Evolutionary conservation across 2,797 vertebrate species (phyloP), one percentile per base, ranked within the genome.

Genomic region (Rousettus madagascariensis): DNA sequence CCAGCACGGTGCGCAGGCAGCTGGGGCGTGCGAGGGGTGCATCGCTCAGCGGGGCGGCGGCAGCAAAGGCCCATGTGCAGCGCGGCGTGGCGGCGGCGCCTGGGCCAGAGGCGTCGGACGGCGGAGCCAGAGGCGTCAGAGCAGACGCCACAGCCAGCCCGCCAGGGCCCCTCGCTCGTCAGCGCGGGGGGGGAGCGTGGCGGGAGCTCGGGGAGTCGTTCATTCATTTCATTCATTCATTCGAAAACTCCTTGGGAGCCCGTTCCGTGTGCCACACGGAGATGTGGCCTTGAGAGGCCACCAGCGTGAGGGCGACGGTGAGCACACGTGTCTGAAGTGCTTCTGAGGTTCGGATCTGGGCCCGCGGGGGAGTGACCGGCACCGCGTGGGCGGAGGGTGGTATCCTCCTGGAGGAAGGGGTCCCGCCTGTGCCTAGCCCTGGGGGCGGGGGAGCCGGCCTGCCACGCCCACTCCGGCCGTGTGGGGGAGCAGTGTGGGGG

Each of bases 151-250:
- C 26, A 0, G 43, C 26, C 0, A 0, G 57, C 69, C 72, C 26
- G 5, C 0, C 38, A 33, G 89, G 82, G 0, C 49, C 4, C 4
- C 0, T 24, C 33, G 3, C 1, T 20, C 13, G 3, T 41, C 19
- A 17, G 17, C 17, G 9, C 17, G 9, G 82, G 57, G 24, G 68
- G 30, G 66, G 26, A 9, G 2, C 16, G 11, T 17, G 49, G 49
- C 15, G 49, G 49, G 49, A 5, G 1, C 22, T 6, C 36, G 6
- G 71, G 24, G 43, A 41, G 28, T 55, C 26, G 11, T 20, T 33
- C 17, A 10, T 74, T 69, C 74, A 46, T 46, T 13, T 30, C 6
- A 6, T n/a, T 55, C 26, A 13, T 20, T 33, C 17, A 12, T 74
- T 65, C 74, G 36, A 13, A 43, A 13, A 0, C 5, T 4, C 1